phyloP scores from a whole-genome alignment of 1,140 invertebrate species.

The Drosophila trapezifrons region DNA sequence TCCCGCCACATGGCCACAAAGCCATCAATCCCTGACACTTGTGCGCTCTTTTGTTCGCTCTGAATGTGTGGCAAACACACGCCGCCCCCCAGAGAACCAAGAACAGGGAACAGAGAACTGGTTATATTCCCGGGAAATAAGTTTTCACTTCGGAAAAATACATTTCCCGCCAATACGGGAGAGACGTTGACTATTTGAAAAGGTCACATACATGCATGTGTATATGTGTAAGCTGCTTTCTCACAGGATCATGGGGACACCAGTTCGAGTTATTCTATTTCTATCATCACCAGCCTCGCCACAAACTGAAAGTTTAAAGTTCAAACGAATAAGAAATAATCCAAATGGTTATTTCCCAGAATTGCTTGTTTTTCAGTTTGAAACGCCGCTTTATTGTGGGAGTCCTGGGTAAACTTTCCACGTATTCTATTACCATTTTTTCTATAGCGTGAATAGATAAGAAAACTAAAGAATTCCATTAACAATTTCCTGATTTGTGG shows the following conservation, averaged over 20 bases:
- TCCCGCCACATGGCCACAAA: conserved; percentile 16
- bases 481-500: neutral
- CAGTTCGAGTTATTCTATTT: conserved; percentile 1
- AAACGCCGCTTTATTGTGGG: too few relatives aligned
- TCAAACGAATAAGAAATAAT: neutral
- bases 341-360: neutral
- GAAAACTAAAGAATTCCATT: neutral
- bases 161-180: conserved; percentile 3
- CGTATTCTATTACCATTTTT: neutral
- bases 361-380: neutral
- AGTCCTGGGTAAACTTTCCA: neutral
- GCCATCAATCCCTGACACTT: conserved; percentile 41
- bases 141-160: conserved; percentile 11
- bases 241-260: neutral
- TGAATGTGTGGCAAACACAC: conserved; percentile 19
- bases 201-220: conserved; percentile 2
- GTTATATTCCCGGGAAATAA: conserved; percentile 21
- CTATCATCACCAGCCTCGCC: neutral
- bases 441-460: neutral
- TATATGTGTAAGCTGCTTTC: neutral
- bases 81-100: neutral
- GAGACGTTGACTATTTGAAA: conserved; percentile 4
- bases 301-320: conserved; percentile 12
- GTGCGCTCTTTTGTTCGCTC: conserved; percentile 9
- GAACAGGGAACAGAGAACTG: neutral